These are phyloP conservation scores for Hippocampus mohnikei DNA, from an alignment of 2,113 vertebrate genomes.

Conservation along the genomic window DNA sequence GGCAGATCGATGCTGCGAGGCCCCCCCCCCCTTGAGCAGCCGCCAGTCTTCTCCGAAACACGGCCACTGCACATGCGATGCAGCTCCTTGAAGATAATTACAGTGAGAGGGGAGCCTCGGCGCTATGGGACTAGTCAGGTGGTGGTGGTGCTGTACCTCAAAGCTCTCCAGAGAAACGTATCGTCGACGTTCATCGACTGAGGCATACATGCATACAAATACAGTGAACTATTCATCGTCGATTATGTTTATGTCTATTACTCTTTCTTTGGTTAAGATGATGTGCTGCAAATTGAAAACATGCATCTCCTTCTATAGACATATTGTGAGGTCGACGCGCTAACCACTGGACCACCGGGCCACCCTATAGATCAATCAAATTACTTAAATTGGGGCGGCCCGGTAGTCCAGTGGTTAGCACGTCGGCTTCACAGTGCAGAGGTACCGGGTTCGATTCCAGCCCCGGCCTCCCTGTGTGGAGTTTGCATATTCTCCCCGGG, in stretches of 20 bases:
- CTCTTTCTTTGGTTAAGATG: slow-evolving; percentile 23
- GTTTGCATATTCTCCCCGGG: no score
- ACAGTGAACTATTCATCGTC: no score
- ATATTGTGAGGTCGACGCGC: no score
- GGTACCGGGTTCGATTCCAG: no score
- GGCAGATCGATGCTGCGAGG: slow-evolving; percentile 79
- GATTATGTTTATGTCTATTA: background rate
- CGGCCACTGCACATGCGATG: slow-evolving; percentile 59
- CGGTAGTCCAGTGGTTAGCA: no score
- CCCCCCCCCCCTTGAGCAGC: slow-evolving; percentile 44
- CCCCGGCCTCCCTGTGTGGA: no score
- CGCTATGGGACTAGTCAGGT: slow-evolving; percentile 36
- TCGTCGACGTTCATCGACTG: background rate
- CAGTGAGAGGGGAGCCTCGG: slow-evolving; percentile 46
- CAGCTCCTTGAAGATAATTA: slow-evolving; percentile 63
- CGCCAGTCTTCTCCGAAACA: slow-evolving; percentile 45
- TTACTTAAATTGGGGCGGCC: no score
- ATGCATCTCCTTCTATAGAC: background rate
- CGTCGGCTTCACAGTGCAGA: no score
- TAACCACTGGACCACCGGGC: no score
- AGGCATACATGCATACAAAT: slow-evolving; percentile 1
- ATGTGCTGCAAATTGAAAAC: background rate
- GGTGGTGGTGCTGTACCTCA: slow-evolving; percentile 49
- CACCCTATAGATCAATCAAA: no score
- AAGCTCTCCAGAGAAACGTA: slow-evolving; percentile 18